phyloP scores from a whole-genome alignment of 2,888 invertebrate species.

The Thera obeliscata region DNA sequence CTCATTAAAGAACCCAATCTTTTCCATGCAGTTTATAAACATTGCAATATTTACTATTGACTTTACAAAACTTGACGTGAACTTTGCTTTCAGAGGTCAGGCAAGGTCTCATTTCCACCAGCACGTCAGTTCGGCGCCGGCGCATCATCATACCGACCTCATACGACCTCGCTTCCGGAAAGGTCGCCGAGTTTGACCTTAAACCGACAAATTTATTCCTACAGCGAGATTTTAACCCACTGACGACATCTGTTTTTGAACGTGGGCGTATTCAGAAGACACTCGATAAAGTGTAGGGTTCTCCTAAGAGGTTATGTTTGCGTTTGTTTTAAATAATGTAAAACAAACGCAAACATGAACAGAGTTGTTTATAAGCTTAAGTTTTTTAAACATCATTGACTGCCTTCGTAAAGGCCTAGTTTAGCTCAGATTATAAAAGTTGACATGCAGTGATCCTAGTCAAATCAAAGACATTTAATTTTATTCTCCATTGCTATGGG shows the following conservation, averaged over 20 bases:
- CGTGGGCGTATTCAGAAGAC: conserved; percentile 47
- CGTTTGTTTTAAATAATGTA: not conserved
- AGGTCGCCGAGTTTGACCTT: conserved; percentile 70
- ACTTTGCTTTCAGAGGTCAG: conserved; percentile 27
- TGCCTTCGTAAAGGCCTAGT: too few relatives aligned
- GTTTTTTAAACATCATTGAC: too few relatives aligned
- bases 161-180: conserved; percentile 71
- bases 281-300: conserved; percentile 41
- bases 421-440: too few relatives aligned
- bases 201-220: conserved; percentile 58
- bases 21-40: not conserved
- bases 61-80: conserved; percentile 10
- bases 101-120: conserved; percentile 14
- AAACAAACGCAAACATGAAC: too few relatives aligned
- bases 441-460: too few relatives aligned
- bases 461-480: too few relatives aligned
- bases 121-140: conserved; percentile 27
- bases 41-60: not conserved
- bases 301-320: conserved; percentile 6
- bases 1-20: not conserved
- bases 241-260: conserved; percentile 62
- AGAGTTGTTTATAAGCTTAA: too few relatives aligned
- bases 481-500: too few relatives aligned
- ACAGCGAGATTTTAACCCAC: conserved; percentile 40
- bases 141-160: conserved; percentile 41